Conservation (phyloP, 2,797 vertebrate species). For the Sebastes baramenuke region DNA sequence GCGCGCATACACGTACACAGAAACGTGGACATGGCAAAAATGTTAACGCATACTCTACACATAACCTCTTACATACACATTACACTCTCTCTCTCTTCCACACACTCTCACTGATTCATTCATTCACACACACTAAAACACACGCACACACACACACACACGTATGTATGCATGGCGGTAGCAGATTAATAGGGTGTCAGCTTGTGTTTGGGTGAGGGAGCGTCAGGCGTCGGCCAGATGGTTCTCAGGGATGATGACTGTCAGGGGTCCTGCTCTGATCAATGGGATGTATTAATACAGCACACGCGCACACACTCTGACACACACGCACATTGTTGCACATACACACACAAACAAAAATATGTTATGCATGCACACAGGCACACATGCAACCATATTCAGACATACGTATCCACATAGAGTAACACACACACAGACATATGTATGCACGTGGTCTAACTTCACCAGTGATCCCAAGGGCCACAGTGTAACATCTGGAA, state of each 20-base stretch:
- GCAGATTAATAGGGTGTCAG: conserved; percentile 99
- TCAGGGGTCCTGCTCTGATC: conserved; percentile 99
- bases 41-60: conserved; percentile 50
- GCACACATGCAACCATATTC: conserved; percentile 46
- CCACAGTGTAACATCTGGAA: conserved; percentile 96
- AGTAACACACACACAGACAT: conserved; percentile 32
- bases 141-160: conserved; percentile 26
- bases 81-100: conserved; percentile 33
- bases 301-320: conserved; percentile 35
- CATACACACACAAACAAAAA: conserved; percentile 47
- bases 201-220: conserved; percentile 99
- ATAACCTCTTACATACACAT: conserved; percentile 60
- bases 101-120: conserved; percentile 43
- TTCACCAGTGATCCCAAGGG: conserved; percentile 91
- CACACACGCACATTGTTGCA: conserved; percentile 12
- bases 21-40: conserved; percentile 53
- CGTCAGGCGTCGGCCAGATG: conserved; percentile 99
- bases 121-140: conserved; percentile 44
- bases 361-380: conserved; percentile 33
- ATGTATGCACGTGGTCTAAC: conserved; percentile 81
- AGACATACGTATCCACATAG: conserved; percentile 49
- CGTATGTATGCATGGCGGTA: conserved; percentile 80
- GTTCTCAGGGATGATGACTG: conserved; percentile 99
- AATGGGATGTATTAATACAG: conserved; percentile 99
- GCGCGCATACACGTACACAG: conserved; percentile 13